Conservation (phyloP, 2,797 vertebrate genomes). For the Gobio occitaniae region DNA sequence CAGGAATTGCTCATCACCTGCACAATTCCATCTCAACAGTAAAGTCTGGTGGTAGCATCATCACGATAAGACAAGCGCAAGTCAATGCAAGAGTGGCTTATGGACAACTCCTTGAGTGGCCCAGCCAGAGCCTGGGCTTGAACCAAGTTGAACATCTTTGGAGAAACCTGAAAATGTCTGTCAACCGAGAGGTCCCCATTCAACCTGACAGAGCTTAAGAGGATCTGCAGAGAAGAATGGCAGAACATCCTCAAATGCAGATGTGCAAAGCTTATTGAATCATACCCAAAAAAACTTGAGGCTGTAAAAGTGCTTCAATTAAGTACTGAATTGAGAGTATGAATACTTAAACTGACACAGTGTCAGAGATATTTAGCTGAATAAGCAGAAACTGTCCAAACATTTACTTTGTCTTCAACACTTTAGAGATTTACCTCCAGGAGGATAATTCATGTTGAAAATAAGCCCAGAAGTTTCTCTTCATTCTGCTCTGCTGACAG, state of each 20-base stretch:
- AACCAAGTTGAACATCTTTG: too few species aligned
- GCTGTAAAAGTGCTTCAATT: neutral
- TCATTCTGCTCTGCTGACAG: neutral
- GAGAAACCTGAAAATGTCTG: too few species aligned
- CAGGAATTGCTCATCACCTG: neutral
- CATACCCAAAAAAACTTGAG: neutral
- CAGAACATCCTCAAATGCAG: neutral
- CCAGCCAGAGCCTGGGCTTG: too few species aligned
- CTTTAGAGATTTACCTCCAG: neutral
- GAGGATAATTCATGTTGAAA: neutral
- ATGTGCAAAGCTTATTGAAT: neutral
- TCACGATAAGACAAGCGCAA: too few species aligned
- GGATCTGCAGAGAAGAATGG: neutral
- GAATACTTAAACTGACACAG: neutral
- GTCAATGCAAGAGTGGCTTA: too few species aligned
- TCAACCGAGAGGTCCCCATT: too few species aligned
- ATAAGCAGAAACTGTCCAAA: neutral
- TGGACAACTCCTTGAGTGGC: too few species aligned
- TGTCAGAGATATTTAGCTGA: neutral
- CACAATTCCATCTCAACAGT: neutral
- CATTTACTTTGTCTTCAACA: conserved; percentile 5
- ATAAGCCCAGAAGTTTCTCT: conserved; percentile 3
- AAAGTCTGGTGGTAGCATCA: neutral
- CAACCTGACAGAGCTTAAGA: too few species aligned
- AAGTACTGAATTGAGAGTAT: neutral